These are phyloP conservation scores for Brenthis daphne DNA, from an alignment of 2,888 invertebrate genomes.

Conservation along the genomic window DNA sequence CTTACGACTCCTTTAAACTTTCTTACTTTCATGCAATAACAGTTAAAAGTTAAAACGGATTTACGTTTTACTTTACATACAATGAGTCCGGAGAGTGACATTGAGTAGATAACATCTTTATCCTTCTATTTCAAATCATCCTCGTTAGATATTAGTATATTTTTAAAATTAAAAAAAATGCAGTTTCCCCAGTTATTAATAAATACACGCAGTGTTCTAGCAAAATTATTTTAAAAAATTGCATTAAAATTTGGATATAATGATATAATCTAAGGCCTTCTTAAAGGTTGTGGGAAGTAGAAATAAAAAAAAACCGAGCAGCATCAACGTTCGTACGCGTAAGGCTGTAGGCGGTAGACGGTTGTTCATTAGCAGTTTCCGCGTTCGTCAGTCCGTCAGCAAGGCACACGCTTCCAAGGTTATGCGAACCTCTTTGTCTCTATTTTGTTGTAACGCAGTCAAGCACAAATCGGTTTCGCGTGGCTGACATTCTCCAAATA, in stretches of 20 bases:
- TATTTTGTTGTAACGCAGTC: slow-evolving; percentile 53
- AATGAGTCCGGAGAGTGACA: too few species aligned
- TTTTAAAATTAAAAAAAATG: too few species aligned
- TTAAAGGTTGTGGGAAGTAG: slow-evolving; percentile 47
- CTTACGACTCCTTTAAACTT: too few species aligned
- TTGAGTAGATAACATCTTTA: too few species aligned
- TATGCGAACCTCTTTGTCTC: slow-evolving; percentile 78
- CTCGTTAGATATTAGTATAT: too few species aligned
- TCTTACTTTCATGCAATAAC: too few species aligned
- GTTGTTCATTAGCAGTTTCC: slow-evolving; percentile 63
- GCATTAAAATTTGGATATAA: slow-evolving; percentile 6
- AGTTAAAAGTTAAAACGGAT: too few species aligned
- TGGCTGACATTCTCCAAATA: slow-evolving; percentile 29
- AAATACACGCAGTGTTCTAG: too few species aligned
- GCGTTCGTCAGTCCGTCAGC: slow-evolving; percentile 54
- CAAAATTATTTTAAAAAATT: not conserved
- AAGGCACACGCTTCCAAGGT: slow-evolving; percentile 70
- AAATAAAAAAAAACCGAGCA: slow-evolving; percentile 29
- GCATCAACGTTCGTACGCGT: slow-evolving; percentile 35
- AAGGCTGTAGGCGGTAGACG: slow-evolving; percentile 75
- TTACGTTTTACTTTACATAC: too few species aligned
- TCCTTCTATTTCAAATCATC: too few species aligned
- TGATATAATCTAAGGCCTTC: slow-evolving; percentile 35
- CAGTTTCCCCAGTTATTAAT: too few species aligned
- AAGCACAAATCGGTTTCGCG: slow-evolving; percentile 40